Evolutionary conservation across 2,888 invertebrate genomes (phyloP), one percentile per base, ranked within the genome.

Genomic region (Epirrhoe alternata): DNA sequence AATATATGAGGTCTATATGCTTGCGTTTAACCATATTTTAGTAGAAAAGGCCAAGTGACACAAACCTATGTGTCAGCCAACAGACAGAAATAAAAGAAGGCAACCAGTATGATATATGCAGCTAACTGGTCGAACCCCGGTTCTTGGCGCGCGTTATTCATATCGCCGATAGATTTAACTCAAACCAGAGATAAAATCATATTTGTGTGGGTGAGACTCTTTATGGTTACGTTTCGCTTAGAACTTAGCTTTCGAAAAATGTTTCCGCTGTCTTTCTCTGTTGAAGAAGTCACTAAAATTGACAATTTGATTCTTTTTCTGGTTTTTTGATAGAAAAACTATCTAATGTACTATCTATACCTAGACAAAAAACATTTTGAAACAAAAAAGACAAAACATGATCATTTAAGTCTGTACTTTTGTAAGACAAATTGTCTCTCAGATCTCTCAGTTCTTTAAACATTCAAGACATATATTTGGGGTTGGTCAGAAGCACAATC

Each of bases 31-130:
- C 35, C 49, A 6, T 58, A 35, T 12, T 6, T 47, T 47, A 47
- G 14, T 47, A 17, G 33, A 57, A 42, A 53, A 55, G 49, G 17
- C 45, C 38, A 30, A 57, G 30, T 53, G 61, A 49, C 47, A 74
- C 78, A 82, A 75, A 77, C 75, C 81, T 78, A 83, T 82, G 82
- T 85, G 84, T 86, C 85, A 83, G 78, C 77, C 74, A 74, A 77
- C 81, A 88, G 87, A 89, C 88, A 88, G 74, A 89, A 88, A 89
- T 87, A 88, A 86, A 88, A 82, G 82, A 80, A 68, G 66, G 76
- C 72, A 74, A 74, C 81, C 78, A 78, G 78, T 81, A 82, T 89
- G 85, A 89, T 85, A 88, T 88, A 89, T 86, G 86, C 81, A 84
- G 80, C 84, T 77, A 85, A 84, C 83, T 85, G 80, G 76, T 79